Conservation (phyloP, 2,113 vertebrate genomes). For the Petaurus breviceps region DNA sequence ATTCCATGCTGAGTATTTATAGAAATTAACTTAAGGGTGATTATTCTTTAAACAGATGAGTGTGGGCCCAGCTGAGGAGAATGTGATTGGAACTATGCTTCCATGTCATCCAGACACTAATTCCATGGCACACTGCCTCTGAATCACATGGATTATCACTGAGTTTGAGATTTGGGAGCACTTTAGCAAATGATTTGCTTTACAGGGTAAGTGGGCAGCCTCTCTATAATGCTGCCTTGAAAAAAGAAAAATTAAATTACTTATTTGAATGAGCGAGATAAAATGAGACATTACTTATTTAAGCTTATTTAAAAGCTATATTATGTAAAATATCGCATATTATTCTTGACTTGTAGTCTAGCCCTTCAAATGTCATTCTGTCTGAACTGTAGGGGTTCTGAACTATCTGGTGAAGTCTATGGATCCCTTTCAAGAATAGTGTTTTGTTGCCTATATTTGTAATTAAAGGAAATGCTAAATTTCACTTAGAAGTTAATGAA, state of each 20-base stretch:
- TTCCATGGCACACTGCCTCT: neutral
- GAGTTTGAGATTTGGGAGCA: neutral
- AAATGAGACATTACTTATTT: constrained; percentile 50
- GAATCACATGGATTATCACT: neutral
- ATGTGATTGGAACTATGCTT: neutral
- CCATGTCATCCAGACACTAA: too few species aligned
- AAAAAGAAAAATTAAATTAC: constrained; percentile 60
- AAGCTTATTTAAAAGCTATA: constrained; percentile 47
- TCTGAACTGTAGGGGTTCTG: neutral
- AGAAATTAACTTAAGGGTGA: neutral
- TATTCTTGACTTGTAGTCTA: constrained; percentile 44
- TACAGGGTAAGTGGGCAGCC: constrained; percentile 26
- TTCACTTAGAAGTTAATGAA: neutral
- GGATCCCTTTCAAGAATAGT: neutral
- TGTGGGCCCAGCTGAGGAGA: neutral
- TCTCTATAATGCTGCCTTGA: constrained; percentile 29
- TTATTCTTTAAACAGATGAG: neutral
- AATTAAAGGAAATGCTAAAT: neutral
- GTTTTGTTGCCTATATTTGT: neutral
- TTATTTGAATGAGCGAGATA: constrained; percentile 35
- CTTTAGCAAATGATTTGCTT: constrained; percentile 3
- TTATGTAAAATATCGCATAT: neutral
- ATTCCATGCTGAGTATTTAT: neutral
- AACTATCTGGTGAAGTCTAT: neutral
- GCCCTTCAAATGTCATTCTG: constrained; percentile 37